Evolutionary conservation across 1,140 invertebrate genomes (phyloP), one percentile per base, ranked within the genome.

Genomic region (Halictus rubicundus): DNA sequence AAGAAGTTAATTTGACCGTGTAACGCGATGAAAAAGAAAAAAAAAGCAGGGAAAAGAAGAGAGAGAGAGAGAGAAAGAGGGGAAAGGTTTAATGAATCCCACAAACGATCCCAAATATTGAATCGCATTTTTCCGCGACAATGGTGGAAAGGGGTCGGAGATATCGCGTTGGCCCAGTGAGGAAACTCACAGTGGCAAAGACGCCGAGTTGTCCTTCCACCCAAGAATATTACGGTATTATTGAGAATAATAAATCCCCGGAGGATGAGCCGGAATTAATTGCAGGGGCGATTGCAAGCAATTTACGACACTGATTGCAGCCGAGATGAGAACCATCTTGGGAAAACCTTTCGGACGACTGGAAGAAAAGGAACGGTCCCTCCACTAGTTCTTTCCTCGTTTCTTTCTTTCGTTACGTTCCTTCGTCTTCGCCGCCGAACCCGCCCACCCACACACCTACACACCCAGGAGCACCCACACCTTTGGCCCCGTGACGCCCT

Each of bases 281-380:
- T 88, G 86, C 87, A 86, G 80, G 82, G 76, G 75, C 88, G 87
- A 89, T 89, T 89, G 88, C 88, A 87, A 88, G 87, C 88, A 89
- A 89, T 89, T 89, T 89, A 87, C 85, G 88, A 87, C 87, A 87
- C 88, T 89, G 88, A 89, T 89, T 89, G 88, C 87, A 89, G 83
- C 80, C 57, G 80, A 88, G 88, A 89, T 88, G 87, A 89, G 87
- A 87, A 89, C 87, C 84, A 87, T 89, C 88, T 88, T 87, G 87
- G 83, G 82, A 88, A 85, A 89, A 88, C 82, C 84, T 83, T 88
- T 88, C 78, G 80, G 80, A 81, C 80, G 79, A 78, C 63, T 80
- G 78, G 78, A 88, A 90, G 87, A 87, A 88, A 89, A 89, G 86
- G 86, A 85, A 78, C 70, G 69, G 69, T 71, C 76, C 61, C 69